phyloP scores from a whole-genome alignment of 2,888 invertebrate genomes.

The Chydorus sphaericus region DNA sequence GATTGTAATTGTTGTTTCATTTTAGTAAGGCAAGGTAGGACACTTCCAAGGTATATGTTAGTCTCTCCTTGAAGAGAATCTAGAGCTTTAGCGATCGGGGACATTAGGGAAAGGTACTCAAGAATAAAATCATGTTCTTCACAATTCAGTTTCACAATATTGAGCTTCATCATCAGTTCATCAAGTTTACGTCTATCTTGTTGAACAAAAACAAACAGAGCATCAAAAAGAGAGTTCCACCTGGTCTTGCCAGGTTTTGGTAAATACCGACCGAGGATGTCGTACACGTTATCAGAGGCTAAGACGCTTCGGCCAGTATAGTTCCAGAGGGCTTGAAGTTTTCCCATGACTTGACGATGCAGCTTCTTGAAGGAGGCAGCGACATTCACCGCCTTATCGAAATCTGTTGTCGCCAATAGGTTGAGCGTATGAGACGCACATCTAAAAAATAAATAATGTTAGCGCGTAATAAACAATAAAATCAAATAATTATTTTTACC shows the following conservation, averaged over 20 bases:
- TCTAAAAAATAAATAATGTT: no score
- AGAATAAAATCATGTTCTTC: not conserved
- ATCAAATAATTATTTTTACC: no score
- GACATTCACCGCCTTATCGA: not conserved
- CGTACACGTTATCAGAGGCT: slow-evolving; percentile 1
- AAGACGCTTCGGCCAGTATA: not conserved
- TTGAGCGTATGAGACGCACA: slow-evolving; percentile 1
- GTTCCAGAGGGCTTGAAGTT: not conserved
- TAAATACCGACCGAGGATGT: not conserved
- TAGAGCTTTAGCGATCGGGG: not conserved
- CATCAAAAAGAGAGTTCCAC: slow-evolving; percentile 4
- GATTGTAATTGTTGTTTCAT: not conserved
- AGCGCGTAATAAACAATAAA: no score
- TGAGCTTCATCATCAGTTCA: not conserved
- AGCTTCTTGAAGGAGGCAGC: not conserved
- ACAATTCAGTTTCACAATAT: not conserved
- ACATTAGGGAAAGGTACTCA: not conserved
- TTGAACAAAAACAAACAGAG: not conserved
- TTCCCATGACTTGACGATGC: not conserved
- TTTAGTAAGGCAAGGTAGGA: not conserved
- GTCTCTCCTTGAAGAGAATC: slow-evolving; percentile 1
- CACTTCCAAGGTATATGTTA: not conserved
- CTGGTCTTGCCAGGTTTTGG: not conserved
- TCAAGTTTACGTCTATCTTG: not conserved
- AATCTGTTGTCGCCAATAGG: slow-evolving; percentile 1